Conservation (phyloP, 2,888 invertebrate species). For the Limenitis camilla region DNA sequence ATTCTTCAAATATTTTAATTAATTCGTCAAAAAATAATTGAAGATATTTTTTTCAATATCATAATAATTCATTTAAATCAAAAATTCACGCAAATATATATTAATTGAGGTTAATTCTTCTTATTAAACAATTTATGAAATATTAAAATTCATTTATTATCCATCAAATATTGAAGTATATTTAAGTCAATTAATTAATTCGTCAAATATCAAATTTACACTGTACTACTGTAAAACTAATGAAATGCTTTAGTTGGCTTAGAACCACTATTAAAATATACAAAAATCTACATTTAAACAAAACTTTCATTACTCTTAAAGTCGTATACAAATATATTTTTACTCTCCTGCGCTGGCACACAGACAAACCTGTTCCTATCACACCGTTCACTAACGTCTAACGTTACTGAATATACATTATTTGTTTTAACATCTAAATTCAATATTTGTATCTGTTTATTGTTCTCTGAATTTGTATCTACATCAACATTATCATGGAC, state of each 20-base stretch:
- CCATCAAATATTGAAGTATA: too few species aligned
- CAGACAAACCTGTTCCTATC: slow-evolving; percentile 63
- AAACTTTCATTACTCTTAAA: slow-evolving; percentile 69
- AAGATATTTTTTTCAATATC: too few species aligned
- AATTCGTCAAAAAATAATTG: too few species aligned
- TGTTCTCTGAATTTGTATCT: slow-evolving; percentile 50
- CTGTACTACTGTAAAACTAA: slow-evolving; percentile 17
- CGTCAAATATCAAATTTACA: neutral
- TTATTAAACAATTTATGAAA: too few species aligned
- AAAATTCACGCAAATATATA: too few species aligned
- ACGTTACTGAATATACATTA: slow-evolving; percentile 66
- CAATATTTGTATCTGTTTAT: slow-evolving; percentile 71
- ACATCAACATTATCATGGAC: slow-evolving; percentile 40
- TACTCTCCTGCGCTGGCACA: slow-evolving; percentile 57
- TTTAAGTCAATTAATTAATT: too few species aligned
- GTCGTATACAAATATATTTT: slow-evolving; percentile 71
- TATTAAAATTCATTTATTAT: too few species aligned
- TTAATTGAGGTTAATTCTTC: too few species aligned
- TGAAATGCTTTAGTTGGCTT: slow-evolving; percentile 46
- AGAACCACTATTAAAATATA: slow-evolving; percentile 28
- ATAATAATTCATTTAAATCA: too few species aligned
- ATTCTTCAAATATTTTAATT: too few species aligned
- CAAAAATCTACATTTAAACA: slow-evolving; percentile 38
- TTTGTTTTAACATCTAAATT: slow-evolving; percentile 69
- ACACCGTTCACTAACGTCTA: slow-evolving; percentile 57